Evolutionary conservation across 1,140 invertebrate species (phyloP), one percentile per base, ranked within the genome.

Genomic region (Formica selysi): DNA sequence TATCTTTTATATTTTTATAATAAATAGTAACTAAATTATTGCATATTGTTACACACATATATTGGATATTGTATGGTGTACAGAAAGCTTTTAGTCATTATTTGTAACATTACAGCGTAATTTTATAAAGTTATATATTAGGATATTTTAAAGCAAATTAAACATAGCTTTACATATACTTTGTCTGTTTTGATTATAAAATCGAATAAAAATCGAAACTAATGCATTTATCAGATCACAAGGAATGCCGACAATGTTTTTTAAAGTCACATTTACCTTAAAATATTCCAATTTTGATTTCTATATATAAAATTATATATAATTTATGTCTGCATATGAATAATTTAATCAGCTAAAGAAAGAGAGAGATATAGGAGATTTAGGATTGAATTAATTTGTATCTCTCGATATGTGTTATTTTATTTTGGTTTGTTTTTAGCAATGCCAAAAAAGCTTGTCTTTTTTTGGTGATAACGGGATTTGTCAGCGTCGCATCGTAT

Each of bases 401-500:
- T 22, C 13, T 36, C n/a, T 38, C n/a, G 44, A 48, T 48, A 48
- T 48, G 16, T 16, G 29, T 57, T 26, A 71, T 81, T 81, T 81
- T 81, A 59, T 71, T 81, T 48, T 71, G 61, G 13, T 81, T 44
- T 73, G 16, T 61, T 73, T 57, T 13, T 19, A n/a, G 51, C 22
- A 22, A 22, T 44, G 26, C 2, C 26, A 51, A 51, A 51, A 51
- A 51, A 19, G n/a, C 22, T 59, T 38, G 79, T 61, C 3, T 80
- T 73, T 80, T 81, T 71, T 73, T 19, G 3, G 19, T 11, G 67
- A 81, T 54, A 44, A 73, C 26, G 38, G 36, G 51, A 71, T 71
- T 71, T 38, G 67, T 59, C 44, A 61, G 32, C 54, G 26, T 81
- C 26, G 11, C 54, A 44, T 38, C 36, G 44, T 29, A 59, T 57